phyloP scores from a whole-genome alignment of 2,888 invertebrate genomes.

The Coremacera marginata region DNA sequence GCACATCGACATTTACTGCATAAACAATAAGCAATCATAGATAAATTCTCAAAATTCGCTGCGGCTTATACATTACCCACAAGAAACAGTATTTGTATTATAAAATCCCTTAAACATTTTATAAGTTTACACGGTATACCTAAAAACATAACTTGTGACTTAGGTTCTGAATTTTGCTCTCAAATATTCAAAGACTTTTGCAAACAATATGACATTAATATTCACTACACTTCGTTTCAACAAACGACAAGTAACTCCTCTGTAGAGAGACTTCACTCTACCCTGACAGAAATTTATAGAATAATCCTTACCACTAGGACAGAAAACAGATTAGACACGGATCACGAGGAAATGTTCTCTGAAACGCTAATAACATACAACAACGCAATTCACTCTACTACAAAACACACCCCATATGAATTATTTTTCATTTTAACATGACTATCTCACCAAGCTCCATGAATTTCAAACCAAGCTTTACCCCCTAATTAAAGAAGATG shows the following conservation, averaged over 20 bases:
- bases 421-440: conserved; percentile 17
- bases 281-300: conserved; percentile 34
- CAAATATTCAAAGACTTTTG: conserved; percentile 45
- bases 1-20: too few species aligned
- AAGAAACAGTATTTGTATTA: conserved; percentile 36
- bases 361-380: conserved; percentile 33
- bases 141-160: conserved; percentile 38
- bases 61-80: conserved; percentile 33
- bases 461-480: conserved; percentile 28
- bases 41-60: too few species aligned
- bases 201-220: not conserved
- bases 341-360: conserved; percentile 20
- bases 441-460: not conserved
- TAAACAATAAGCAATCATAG: too few species aligned
- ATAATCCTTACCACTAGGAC: conserved; percentile 34
- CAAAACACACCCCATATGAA: conserved; percentile 32
- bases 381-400: not conserved
- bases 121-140: conserved; percentile 36
- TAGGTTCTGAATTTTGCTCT: conserved; percentile 36
- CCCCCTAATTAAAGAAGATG: conserved; percentile 28
- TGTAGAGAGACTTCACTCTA: conserved; percentile 27
- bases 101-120: conserved; percentile 37
- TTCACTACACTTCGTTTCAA: conserved; percentile 37
- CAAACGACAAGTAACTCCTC: conserved; percentile 27
- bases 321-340: conserved; percentile 30